A percentile compares a stretch with the other conserved stretches of the same genome.
phyloP scores from a whole-genome alignment of 2,113 vertebrate genomes.

The Xenus cinereus region DNA sequence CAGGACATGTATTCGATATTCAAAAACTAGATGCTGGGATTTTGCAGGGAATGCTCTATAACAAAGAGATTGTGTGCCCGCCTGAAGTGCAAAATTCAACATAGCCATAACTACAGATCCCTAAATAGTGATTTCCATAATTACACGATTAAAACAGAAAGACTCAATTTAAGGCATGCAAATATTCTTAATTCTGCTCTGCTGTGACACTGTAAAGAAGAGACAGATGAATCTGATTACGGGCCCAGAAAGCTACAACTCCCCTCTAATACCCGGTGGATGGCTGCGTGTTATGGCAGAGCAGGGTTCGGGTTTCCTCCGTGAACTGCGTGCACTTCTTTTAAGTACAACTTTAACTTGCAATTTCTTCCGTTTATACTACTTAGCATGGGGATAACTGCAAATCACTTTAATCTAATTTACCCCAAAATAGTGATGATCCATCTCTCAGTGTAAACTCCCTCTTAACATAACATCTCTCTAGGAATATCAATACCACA shows the following conservation, averaged over 20 bases:
- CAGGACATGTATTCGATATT: not conserved
- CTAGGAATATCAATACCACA: slow-evolving; percentile 40
- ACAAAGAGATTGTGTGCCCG: not conserved
- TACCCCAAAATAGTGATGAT: slow-evolving; percentile 43
- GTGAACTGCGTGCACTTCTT: not conserved
- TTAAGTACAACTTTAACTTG: slow-evolving; percentile 20
- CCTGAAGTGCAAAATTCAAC: slow-evolving; percentile 17
- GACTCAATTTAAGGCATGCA: slow-evolving; percentile 43
- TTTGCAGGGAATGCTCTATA: not conserved
- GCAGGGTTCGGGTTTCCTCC: not conserved
- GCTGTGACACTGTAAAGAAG: not conserved
- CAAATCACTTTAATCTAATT: slow-evolving; percentile 61
- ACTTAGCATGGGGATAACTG: slow-evolving; percentile 44
- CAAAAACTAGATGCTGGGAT: not conserved
- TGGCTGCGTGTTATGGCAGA: not conserved
- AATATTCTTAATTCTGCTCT: slow-evolving; percentile 51
- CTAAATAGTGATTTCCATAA: slow-evolving; percentile 50
- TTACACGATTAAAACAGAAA: slow-evolving; percentile 58
- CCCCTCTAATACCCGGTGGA: not conserved
- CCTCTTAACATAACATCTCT: slow-evolving; percentile 43
- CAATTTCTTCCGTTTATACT: not conserved
- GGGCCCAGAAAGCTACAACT: not conserved
- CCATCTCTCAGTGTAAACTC: slow-evolving; percentile 31
- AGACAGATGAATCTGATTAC: slow-evolving; percentile 25
- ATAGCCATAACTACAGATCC: not conserved